Evolutionary conservation across 2,113 vertebrate genomes (phyloP).

Genomic region (Phaethon lepturus): DNA sequence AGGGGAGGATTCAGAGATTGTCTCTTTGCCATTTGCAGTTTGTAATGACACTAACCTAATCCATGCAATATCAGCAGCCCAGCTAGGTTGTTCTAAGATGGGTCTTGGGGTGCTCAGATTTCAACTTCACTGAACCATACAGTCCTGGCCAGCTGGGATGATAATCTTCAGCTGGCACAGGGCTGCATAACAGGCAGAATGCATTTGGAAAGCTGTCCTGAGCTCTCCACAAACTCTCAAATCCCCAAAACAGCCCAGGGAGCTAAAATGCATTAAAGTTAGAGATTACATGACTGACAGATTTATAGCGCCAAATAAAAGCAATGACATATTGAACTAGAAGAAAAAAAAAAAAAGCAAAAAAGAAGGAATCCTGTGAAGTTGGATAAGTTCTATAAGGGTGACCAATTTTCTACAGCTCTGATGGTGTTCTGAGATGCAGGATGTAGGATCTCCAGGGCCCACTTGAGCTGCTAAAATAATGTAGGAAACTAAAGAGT

Average conservation of each 20-base stretch:
- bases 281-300: background rate
- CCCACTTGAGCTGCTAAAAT: background rate
- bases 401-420: background rate
- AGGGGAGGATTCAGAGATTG: background rate
- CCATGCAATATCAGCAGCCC: background rate
- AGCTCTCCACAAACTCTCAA: background rate
- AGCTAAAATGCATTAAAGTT: background rate
- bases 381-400: background rate
- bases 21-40: background rate
- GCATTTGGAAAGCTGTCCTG: background rate
- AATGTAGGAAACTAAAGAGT: constrained; percentile 26
- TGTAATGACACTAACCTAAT: background rate
- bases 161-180: background rate
- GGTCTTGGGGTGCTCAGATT: background rate
- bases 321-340: background rate
- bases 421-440: background rate
- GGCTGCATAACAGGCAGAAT: background rate
- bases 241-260: background rate
- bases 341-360: background rate
- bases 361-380: background rate
- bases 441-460: background rate
- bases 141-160: background rate
- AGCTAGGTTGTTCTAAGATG: background rate
- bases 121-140: background rate
- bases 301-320: constrained; percentile 30